Evolutionary conservation across 2,888 invertebrate species (phyloP), one percentile per base, ranked within the genome.

Genomic region (Sinodicranocentrus sp.): DNA sequence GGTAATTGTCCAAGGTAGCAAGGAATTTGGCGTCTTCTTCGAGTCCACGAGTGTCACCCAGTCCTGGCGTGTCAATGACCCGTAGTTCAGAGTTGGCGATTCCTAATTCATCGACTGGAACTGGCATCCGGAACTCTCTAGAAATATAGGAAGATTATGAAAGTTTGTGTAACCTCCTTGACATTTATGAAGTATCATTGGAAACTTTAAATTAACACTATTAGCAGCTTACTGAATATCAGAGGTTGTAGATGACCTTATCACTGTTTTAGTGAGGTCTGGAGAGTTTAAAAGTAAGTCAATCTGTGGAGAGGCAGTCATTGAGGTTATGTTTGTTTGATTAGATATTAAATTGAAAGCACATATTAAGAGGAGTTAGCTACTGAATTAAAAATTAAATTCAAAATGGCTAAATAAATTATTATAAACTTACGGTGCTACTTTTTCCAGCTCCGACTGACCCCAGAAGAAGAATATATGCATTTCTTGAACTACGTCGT

Each of bases 381-480:
- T n/a, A n/a, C n/a, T n/a, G n/a, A n/a, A n/a, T n/a, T n/a, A n/a
- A n/a, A n/a, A n/a, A n/a, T n/a, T n/a, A n/a, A 15, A 26, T 44
- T 71, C 17, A 10, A 17, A 52, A 8, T 23, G 26, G 6, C 1
- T 25, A 17, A 21, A 33, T 23, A 52, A 25, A 59, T 61, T 63
- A 44, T 23, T 28, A 52, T 52, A 5, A 52, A 63, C 65, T 75
- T 83, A 86, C 86, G 0, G 86, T 54, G 6, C 52, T 61, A n/a
- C 82, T 84, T 68, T 86, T 86, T 39, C 86, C 86, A n/a, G 82
- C 43, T 15, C 84, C 84, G 2, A 76, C 79, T 0, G 73, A 13
- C 28, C 86, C 86, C 8, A 86, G 13, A 0, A 82, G 3, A 0
- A 86, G 26, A 33, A 86, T 86, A 43, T 86, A 86, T 1, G 82